Percentiles rank a stretch among this genome's conserved stretches.
Conservation (phyloP, 2,113 vertebrate genomes). For the Theristicus caerulescens region DNA sequence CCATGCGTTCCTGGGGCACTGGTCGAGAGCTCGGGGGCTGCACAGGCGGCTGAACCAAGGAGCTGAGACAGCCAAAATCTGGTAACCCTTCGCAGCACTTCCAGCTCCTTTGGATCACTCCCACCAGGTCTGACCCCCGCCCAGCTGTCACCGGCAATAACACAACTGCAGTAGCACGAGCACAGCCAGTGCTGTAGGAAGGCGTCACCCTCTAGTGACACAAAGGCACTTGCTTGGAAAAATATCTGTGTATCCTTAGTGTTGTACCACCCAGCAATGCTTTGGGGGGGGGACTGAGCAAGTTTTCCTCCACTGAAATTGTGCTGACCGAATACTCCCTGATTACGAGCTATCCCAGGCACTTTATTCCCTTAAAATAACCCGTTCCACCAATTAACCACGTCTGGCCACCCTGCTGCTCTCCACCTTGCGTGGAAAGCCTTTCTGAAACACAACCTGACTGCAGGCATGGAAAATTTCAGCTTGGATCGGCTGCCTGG, state of each 20-base stretch:
- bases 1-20: fast-evolving
- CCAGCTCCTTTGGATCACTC: fast-evolving
- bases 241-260: fast-evolving
- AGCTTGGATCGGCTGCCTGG: not conserved
- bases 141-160: fast-evolving
- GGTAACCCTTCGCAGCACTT: not conserved
- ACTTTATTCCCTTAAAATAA: not conserved
- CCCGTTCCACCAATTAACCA: not conserved
- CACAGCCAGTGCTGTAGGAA: not conserved
- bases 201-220: not conserved
- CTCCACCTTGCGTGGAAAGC: fast-evolving
- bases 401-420: fast-evolving
- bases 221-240: not conserved
- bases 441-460: not conserved
- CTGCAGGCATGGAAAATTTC: not conserved
- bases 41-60: not conserved
- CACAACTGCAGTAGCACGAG: not conserved
- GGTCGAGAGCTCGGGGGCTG: fast-evolving
- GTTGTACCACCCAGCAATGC: fast-evolving
- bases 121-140: not conserved
- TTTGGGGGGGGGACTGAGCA: not conserved
- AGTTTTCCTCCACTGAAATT: not conserved
- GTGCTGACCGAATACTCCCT: not conserved
- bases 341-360: not conserved
- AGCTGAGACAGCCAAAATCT: not conserved